Percentiles rank a stretch among this genome's conserved stretches.
Evolutionary conservation across 2,888 invertebrate species (phyloP).

Genomic region (Trissonchulus sp.): DNA sequence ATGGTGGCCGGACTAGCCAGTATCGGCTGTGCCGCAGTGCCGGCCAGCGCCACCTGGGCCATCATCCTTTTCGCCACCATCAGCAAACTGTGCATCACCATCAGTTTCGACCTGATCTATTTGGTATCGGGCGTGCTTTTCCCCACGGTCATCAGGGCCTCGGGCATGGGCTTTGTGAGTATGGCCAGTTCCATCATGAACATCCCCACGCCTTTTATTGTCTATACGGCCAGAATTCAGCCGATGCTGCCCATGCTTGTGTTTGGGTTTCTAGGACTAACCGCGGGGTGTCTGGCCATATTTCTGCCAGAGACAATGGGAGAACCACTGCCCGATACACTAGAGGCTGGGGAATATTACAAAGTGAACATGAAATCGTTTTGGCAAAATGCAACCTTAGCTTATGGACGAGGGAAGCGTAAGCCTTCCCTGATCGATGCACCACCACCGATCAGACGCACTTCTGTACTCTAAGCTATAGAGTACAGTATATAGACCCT

Average conservation of each 20-base stretch:
- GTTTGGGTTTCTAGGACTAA: conserved; percentile 15
- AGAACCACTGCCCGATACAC: not conserved
- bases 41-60: not conserved
- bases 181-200: conserved; percentile 8
- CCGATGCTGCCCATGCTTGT: not conserved
- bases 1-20: conserved; percentile 11
- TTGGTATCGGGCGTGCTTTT: conserved; percentile 21
- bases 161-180: conserved; percentile 5
- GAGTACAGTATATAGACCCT: no score
- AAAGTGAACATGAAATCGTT: not conserved
- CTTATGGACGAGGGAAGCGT: not conserved
- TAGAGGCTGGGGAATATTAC: not conserved
- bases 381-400: not conserved
- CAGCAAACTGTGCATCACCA: conserved; percentile 16
- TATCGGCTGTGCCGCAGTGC: conserved; percentile 7
- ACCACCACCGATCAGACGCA: no score
- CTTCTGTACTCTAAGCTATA: no score
- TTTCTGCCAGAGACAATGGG: conserved; percentile 23
- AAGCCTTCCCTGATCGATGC: no score
- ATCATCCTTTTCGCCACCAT: conserved; percentile 6
- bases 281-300: not conserved
- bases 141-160: conserved; percentile 19
- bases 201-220: conserved; percentile 23
- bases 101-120: not conserved
- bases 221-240: conserved; percentile 19